Percentiles rank a stretch among this genome's conserved stretches.
These are phyloP conservation scores for Cololabis saira DNA, from an alignment of 2,113 vertebrate species.

Conservation along the genomic window DNA sequence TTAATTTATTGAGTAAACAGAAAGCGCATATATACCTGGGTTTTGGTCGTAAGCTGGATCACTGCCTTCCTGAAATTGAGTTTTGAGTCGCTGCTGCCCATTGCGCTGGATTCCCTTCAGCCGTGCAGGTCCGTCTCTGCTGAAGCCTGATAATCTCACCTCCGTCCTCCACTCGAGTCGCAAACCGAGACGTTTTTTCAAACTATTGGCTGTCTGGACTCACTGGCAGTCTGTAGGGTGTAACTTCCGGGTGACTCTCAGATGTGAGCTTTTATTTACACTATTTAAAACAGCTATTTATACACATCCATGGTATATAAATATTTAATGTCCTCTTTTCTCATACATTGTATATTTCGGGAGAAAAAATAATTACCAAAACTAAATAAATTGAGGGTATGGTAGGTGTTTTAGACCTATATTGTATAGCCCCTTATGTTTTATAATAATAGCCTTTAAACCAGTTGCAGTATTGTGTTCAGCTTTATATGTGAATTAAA, in stretches of 20 bases:
- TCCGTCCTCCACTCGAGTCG: slow-evolving; percentile 70
- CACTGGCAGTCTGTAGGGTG: slow-evolving; percentile 25
- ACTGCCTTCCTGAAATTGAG: slow-evolving; percentile 98
- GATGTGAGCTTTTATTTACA: no score
- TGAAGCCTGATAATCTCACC: slow-evolving; percentile 74
- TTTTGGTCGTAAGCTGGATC: slow-evolving; percentile 98
- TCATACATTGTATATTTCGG: no score
- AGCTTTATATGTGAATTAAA: no score
- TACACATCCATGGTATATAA: no score
- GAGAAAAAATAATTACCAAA: no score
- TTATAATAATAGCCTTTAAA: no score
- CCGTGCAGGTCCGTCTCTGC: slow-evolving; percentile 43
- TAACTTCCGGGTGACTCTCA: slow-evolving; percentile 73
- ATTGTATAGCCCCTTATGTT: no score
- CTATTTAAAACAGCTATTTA: no score
- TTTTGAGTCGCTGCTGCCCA: slow-evolving; percentile 96
- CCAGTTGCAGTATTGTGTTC: no score
- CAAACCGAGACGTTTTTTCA: slow-evolving; percentile 65
- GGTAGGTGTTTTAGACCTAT: no score
- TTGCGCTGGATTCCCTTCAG: slow-evolving; percentile 69
- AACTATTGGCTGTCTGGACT: slow-evolving; percentile 41
- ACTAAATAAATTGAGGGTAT: no score
- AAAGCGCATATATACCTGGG: slow-evolving; percentile 83
- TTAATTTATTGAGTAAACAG: background rate
- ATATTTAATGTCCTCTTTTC: no score